A percentile compares a stretch with the other conserved stretches of the same genome.
phyloP scores from a whole-genome alignment of 2,797 vertebrate species.

The Semotilus atromaculatus region DNA sequence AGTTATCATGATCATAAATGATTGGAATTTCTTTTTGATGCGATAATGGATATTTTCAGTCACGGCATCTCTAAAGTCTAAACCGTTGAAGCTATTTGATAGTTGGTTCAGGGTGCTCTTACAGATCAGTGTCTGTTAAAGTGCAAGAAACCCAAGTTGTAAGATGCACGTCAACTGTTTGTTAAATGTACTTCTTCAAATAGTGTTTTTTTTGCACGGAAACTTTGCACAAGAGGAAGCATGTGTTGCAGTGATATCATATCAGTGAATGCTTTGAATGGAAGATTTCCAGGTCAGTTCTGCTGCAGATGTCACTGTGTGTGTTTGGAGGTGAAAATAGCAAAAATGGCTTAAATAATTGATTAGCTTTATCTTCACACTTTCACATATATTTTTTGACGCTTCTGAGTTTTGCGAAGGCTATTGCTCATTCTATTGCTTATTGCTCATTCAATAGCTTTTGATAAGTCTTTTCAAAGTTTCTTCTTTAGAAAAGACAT shows the following conservation, averaged over 20 bases:
- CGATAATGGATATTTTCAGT: background rate
- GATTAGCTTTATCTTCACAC: background rate
- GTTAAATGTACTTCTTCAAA: background rate
- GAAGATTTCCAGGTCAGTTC: constrained; percentile 2
- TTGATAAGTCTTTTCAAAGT: background rate
- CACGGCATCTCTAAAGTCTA: background rate
- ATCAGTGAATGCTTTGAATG: background rate
- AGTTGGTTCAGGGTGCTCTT: background rate
- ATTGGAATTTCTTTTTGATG: background rate
- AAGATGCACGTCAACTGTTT: background rate
- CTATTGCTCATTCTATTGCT: background rate
- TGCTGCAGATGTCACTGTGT: background rate
- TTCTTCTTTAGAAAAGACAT: no score
- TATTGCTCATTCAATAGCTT: background rate
- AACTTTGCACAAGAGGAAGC: constrained; percentile 27
- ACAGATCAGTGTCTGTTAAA: background rate
- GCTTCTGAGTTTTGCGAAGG: background rate
- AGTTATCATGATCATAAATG: background rate
- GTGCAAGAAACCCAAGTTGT: background rate
- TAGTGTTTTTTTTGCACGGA: constrained; percentile 12
- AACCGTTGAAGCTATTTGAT: background rate
- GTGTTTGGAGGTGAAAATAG: background rate
- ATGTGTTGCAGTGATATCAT: background rate
- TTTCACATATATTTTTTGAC: no score
- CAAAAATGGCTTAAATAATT: background rate